Base-by-base conservation (phyloP, 2,797 vertebrate genomes). In the Danio jaintianensis region DNA sequence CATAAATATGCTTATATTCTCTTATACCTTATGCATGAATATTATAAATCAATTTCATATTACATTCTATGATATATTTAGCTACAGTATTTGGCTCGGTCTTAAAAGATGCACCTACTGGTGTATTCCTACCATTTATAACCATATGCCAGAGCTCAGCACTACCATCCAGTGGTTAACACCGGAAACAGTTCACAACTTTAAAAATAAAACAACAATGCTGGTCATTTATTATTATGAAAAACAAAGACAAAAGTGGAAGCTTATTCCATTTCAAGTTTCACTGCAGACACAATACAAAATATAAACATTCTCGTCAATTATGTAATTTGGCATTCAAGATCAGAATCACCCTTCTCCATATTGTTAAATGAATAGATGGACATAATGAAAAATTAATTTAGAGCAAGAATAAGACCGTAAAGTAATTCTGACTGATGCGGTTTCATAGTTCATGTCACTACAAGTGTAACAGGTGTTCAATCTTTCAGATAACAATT, bases 171-270 rank as follows among this genome's bases (percentile, higher is more conserved):
- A 61, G 29, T 22, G 76, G 66, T n/a, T 16, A 78, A 59, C 1
- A 20, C 0, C 20, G 9, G 43, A 11, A 29, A 69, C 3, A 56
- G 11, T 11, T 20, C 8, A 52, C 48, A 4, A 7, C 6, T 4
- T 50, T 2, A 72, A 61, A 48, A 64, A 22, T 8, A 13, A n/a
- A 38, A 75, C 7, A 42, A 70, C 56, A 70, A 42, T 70, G 18
- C 15, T 38, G 58, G 18, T n/a, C 18, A 29, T 79, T 70, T 79
- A 70, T 78, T 78, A 0, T 16, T 52, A 22, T 79, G 47, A 61
- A 77, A 70, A 59, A 55, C 15, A 67, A 58, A 77, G 52, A 62
- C 77, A 70, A 59, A 69, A 29, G 2, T 52, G n/a, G 13, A 62
- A 50, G 18, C n/a, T 70, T 22, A 4, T 42, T 69, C 42, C 52